Conservation (phyloP, 2,113 vertebrate species). For the Bubo blakistoni region DNA sequence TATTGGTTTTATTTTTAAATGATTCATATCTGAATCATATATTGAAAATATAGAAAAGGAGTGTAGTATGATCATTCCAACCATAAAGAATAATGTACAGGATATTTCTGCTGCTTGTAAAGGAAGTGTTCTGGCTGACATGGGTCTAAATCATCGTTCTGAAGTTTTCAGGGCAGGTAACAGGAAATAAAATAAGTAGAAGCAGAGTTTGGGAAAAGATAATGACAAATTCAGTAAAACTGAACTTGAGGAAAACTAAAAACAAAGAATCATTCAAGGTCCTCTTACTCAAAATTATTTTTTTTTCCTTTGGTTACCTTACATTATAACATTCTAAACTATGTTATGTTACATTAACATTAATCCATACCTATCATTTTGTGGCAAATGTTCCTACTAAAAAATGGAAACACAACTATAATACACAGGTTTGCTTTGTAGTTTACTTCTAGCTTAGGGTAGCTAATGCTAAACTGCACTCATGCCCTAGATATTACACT, state of each 20-base stretch:
- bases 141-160: background rate
- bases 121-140: background rate
- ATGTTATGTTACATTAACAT: background rate
- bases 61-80: background rate
- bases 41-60: background rate
- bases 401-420: background rate
- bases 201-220: background rate
- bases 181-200: background rate
- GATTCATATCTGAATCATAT: background rate
- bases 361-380: background rate
- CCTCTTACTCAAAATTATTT: background rate
- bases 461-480: background rate
- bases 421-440: background rate
- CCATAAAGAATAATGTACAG: background rate
- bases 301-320: background rate
- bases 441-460: background rate
- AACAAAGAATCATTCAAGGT: background rate
- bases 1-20: background rate
- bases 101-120: background rate
- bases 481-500: background rate
- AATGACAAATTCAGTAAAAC: background rate
- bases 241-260: background rate
- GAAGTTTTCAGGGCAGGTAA: background rate
- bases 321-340: background rate
- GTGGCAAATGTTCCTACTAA: background rate